Percentiles rank a stretch among this genome's conserved stretches.
phyloP scores from a whole-genome alignment of 64 coral and sea anemone species.

The Orbicella faveolata region DNA sequence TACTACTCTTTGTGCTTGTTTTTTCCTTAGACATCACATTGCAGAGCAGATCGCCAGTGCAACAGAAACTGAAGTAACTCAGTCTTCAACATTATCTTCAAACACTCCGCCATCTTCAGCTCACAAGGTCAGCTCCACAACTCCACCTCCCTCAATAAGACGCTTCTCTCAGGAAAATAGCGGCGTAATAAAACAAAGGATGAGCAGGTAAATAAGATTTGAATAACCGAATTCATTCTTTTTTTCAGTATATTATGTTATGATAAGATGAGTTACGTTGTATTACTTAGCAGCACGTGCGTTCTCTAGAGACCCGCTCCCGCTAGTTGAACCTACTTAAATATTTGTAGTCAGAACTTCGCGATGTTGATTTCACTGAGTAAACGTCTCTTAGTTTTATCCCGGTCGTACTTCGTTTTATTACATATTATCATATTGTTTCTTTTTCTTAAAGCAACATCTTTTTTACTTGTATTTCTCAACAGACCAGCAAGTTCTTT shows the following conservation, averaged over 20 bases:
- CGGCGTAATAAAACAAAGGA: not conserved
- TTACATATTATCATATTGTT: too few relatives aligned
- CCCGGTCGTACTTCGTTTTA: too few relatives aligned
- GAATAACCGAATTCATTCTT: not conserved
- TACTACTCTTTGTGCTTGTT: too few relatives aligned
- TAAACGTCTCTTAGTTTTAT: too few relatives aligned
- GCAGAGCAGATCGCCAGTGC: conserved; percentile 90
- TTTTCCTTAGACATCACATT: conserved; percentile 59
- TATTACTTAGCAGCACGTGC: too few relatives aligned
- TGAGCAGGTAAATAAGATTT: not conserved
- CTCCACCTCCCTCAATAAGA: not conserved
- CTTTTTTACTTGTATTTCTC: not conserved
- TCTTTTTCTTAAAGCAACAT: not conserved
- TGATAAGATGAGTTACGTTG: too few relatives aligned
- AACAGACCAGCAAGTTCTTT: conserved; percentile 35
- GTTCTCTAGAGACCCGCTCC: too few relatives aligned
- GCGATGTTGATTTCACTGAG: too few relatives aligned
- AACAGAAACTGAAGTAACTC: conserved; percentile 79
- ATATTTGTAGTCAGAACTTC: not conserved
- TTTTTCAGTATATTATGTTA: not conserved
- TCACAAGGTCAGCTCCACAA: not conserved
- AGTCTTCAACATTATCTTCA: conserved; percentile 5
- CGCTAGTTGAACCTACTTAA: too few relatives aligned
- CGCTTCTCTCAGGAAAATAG: conserved; percentile 16
- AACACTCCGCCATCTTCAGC: conserved; percentile 27